Evolutionary conservation across 30 jellyfish, hydroid and myxozoan genomes (phyloP).

Genomic region (Turritopsis rubra): DNA sequence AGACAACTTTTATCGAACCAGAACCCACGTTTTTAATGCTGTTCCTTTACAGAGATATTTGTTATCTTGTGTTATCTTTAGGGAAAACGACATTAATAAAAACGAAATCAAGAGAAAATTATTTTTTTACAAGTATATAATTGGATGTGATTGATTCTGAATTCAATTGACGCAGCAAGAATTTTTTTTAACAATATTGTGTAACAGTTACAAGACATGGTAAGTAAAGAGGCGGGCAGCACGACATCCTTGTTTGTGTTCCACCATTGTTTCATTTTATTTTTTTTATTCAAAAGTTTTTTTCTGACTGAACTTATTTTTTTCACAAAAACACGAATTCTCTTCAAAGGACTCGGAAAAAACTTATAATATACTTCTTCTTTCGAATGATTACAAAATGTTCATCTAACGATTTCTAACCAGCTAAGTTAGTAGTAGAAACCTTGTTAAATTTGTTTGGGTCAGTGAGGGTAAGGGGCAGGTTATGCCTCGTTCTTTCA

Average conservation of each 20-base stretch:
- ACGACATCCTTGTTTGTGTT: neutral
- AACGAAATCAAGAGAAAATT: neutral
- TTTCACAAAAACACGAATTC: too few species aligned
- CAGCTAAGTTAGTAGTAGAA: too few species aligned
- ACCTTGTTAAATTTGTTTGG: too few species aligned
- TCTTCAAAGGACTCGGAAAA: too few species aligned
- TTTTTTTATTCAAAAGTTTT: too few species aligned
- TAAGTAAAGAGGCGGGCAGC: neutral
- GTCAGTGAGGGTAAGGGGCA: too few species aligned
- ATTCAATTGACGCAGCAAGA: neutral
- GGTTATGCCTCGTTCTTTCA: too few species aligned
- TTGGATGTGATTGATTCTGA: neutral
- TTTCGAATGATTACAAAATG: too few species aligned
- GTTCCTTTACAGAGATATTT: neutral
- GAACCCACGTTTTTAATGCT: neutral
- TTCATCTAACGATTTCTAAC: too few species aligned
- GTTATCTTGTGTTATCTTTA: neutral
- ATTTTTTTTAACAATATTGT: neutral
- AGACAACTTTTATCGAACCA: neutral
- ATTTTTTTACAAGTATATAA: neutral
- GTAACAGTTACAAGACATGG: neutral
- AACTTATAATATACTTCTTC: too few species aligned
- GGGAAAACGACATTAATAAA: neutral
- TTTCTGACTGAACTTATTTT: neutral
- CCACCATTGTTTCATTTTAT: neutral